A percentile compares a stretch with the other conserved stretches of the same genome.
These are phyloP conservation scores for Hoplodrina ambigua DNA, from an alignment of 2,888 invertebrate genomes.

Conservation along the genomic window DNA sequence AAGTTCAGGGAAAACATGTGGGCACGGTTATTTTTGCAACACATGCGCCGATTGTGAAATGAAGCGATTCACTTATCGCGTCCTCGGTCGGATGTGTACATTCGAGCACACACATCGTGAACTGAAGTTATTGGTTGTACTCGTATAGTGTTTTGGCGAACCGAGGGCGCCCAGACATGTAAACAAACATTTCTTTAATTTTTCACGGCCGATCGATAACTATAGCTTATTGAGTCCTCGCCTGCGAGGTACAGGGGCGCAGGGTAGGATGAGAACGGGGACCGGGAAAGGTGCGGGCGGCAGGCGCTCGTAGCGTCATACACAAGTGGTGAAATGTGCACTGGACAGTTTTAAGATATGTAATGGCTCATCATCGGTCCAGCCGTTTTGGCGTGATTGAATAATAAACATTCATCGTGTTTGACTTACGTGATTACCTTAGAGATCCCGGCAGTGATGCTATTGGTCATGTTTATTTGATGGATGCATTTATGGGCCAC, in stretches of 20 bases:
- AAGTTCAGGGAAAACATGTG: conserved; percentile 45
- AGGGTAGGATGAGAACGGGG: no score
- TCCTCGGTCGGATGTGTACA: conserved; percentile 23
- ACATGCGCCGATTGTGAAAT: conserved; percentile 21
- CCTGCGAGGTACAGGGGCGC: no score
- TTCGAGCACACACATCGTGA: background rate
- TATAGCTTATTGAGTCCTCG: background rate
- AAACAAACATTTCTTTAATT: conserved; percentile 13
- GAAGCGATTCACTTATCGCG: conserved; percentile 35
- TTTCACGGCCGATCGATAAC: background rate
- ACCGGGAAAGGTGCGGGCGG: no score
- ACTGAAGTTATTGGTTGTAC: conserved; percentile 3
- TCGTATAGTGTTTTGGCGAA: conserved; percentile 18
- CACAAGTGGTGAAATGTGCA: no score
- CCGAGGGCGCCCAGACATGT: background rate
- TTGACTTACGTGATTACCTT: no score
- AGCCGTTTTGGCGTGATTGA: no score
- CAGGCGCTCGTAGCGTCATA: no score
- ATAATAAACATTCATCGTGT: no score
- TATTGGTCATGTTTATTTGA: background rate
- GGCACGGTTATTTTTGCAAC: conserved; percentile 40
- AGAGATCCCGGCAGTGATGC: background rate
- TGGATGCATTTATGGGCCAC: background rate
- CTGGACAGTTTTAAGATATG: no score
- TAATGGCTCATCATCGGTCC: no score